Evolutionary conservation across 2,113 vertebrate species (phyloP), one percentile per base, ranked within the genome.

Genomic region (Macroglossus sobrinus): DNA sequence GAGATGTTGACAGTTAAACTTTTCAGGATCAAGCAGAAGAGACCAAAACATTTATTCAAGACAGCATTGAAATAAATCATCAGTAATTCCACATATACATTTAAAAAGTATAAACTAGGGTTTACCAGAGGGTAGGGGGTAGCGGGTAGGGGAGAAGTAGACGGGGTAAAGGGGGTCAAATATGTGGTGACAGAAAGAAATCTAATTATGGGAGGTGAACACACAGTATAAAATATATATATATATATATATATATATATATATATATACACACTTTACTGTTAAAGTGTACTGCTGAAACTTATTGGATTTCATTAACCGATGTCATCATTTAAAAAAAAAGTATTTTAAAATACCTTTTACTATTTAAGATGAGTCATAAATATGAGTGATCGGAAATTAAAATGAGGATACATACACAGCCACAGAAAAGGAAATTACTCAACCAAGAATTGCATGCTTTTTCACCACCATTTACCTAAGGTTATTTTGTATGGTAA

Each of bases 391-490:
- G 82, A 59, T 68, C 40, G 84, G 69, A 95, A 71, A 90, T 87
- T 88, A 68, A 95, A 91, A 95, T 84, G 59, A 76, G 68, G 84
- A 92, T 75, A 81, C 6, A 50, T 7, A 74, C 24, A 89, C 4
- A 82, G 15, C 35, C 61, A 50, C 35, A 84, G 71, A 47, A 63
- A 84, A 90, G 76, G 24, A 94, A 91, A 86, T 69, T 47, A 78
- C 63, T 91, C 43, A 76, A 35, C 30, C 6, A 91, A 71, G 50
- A 82, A 69, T 3, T 24, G 1, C 30, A 87, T 13, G 50, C 15
- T 86, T 92, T 78, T 45, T 90, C n/a, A 81, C 10, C 75, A 30
- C 24, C 38, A 78, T 91, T 96, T 87, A 94, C 87, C 94, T 88
- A 88, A 63, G 50, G 50, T 24, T 92, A 75, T 72, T 66, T 59